Evolutionary conservation across 30 jellyfish, hydroid and myxozoan species (phyloP).

Genomic region (Calvadosia cruxmelitensis): DNA sequence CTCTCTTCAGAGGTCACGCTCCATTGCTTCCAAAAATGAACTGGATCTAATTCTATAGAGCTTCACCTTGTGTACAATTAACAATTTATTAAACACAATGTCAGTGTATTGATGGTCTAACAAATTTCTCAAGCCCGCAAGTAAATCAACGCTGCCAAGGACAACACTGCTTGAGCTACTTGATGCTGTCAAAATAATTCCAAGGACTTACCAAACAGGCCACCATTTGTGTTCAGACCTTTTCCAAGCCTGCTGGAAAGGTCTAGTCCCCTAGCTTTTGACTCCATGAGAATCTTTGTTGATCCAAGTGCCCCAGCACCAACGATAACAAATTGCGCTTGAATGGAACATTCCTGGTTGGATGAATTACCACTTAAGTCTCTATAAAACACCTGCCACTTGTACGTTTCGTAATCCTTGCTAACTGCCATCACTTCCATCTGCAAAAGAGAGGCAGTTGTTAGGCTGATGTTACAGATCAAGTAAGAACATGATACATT

Average conservation of each 20-base stretch:
- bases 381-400: constrained; percentile 78
- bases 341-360: constrained; percentile 47
- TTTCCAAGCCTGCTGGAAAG: constrained; percentile 85
- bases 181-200: too few species aligned
- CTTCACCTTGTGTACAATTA: too few species aligned
- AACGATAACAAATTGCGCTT: constrained; percentile 63
- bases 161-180: too few species aligned
- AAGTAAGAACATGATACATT: too few species aligned
- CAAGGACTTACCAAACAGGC: constrained; percentile 54
- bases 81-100: too few species aligned
- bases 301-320: constrained; percentile 96
- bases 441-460: constrained; percentile 19
- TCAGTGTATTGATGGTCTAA: too few species aligned
- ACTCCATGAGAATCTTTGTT: constrained; percentile 66
- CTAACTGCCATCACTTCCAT: constrained; percentile 63
- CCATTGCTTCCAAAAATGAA: too few species aligned
- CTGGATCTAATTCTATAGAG: too few species aligned
- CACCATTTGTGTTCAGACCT: constrained; percentile 77
- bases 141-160: too few species aligned
- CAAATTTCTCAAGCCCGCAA: too few species aligned
- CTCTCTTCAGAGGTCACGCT: too few species aligned
- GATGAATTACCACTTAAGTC: constrained; percentile 33
- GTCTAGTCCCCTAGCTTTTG: constrained; percentile 63
- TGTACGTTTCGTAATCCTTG: constrained; percentile 72
- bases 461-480: too few species aligned